Conservation (phyloP, 2,797 vertebrate genomes). For the Pyrocephalus nanus region DNA sequence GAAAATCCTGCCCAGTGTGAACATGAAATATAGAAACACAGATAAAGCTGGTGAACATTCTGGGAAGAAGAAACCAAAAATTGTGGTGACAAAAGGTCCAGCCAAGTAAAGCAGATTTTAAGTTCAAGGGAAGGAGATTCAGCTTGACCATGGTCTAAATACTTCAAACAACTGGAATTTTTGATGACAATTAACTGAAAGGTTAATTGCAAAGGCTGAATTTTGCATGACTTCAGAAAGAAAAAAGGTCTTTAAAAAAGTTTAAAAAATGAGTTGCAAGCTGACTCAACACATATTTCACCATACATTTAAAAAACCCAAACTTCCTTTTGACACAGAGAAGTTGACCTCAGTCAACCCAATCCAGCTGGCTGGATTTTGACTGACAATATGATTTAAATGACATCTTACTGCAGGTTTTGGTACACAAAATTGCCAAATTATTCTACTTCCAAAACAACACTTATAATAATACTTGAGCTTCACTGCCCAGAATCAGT, state of each 20-base stretch:
- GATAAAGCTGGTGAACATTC: not conserved
- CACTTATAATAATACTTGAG: not conserved
- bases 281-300: not conserved
- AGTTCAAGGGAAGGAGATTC: not conserved
- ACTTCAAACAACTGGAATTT: not conserved
- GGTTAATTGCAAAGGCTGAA: not conserved
- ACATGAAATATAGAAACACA: not conserved
- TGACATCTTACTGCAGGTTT: not conserved
- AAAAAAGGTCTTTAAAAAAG: not conserved
- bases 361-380: conserved; percentile 6
- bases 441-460: not conserved
- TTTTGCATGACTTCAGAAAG: not conserved
- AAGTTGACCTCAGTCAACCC: not conserved
- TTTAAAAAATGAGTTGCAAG: not conserved
- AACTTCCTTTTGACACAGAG: not conserved
- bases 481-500: not conserved
- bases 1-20: not conserved
- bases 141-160: not conserved
- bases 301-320: not conserved
- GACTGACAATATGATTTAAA: not conserved
- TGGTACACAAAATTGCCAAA: not conserved
- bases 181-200: not conserved
- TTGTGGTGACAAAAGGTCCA: not conserved
- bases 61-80: not conserved
- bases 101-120: not conserved